Evolutionary conservation across 1,140 invertebrate genomes (phyloP).

Genomic region (Euwallacea fornicatus): DNA sequence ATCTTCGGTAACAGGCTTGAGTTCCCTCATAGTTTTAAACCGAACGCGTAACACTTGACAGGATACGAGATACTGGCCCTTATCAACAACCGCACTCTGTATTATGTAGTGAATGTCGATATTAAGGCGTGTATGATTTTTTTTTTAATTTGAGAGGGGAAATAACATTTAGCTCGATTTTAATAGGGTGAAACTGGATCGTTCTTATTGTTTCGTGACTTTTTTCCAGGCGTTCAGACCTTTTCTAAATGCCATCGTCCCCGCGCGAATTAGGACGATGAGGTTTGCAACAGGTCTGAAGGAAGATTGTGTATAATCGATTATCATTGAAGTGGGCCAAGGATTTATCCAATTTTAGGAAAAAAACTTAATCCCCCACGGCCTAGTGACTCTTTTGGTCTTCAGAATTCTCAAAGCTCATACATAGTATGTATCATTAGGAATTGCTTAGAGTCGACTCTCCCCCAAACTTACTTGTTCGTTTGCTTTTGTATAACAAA

Average conservation of each 20-base stretch:
- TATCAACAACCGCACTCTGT: no score
- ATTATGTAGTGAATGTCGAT: no score
- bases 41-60: not conserved
- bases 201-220: not conserved
- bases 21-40: not conserved
- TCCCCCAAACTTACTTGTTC: no score
- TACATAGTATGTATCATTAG: no score
- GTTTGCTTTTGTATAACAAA: no score
- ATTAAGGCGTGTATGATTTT: conserved; percentile 8
- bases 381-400: no score
- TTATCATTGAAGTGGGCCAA: no score
- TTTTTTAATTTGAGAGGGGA: conserved; percentile 19
- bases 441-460: no score
- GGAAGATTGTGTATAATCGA: no score
- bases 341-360: no score
- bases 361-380: no score
- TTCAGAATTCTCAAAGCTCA: no score
- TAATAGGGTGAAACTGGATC: not conserved
- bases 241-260: not conserved
- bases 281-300: not conserved
- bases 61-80: not conserved
- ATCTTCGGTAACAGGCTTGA: not conserved
- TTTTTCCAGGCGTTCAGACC: not conserved
- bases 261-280: not conserved
- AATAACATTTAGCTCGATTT: not conserved